Conservation (phyloP, 2,888 invertebrate genomes). For the Sialis lutaria region DNA sequence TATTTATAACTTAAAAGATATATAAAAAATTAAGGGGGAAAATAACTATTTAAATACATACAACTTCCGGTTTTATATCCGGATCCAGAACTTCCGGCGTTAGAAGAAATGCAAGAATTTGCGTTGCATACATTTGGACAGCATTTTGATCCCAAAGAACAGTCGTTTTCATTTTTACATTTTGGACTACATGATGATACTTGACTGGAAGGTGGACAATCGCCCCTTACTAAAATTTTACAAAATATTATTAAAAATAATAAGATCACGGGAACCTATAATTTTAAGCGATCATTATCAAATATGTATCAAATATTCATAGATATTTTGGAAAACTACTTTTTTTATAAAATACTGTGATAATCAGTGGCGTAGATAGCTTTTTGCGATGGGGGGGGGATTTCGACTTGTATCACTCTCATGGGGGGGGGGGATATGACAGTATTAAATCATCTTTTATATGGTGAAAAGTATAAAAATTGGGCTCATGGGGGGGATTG, state of each 20-base stretch:
- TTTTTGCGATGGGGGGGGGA: too few relatives aligned
- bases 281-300: background rate
- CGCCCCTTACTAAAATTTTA: slow-evolving; percentile 12
- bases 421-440: too few relatives aligned
- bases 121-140: slow-evolving; percentile 52
- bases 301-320: background rate
- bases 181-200: slow-evolving; percentile 49
- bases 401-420: too few relatives aligned
- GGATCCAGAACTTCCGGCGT: slow-evolving; percentile 17
- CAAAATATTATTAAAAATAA: background rate
- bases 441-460: too few relatives aligned
- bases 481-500: too few relatives aligned
- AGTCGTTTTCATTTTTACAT: slow-evolving; percentile 47
- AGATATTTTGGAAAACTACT: background rate
- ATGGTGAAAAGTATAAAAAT: too few relatives aligned
- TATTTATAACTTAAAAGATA: slow-evolving; percentile 4
- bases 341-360: background rate
- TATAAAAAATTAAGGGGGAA: too few relatives aligned
- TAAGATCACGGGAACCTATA: too few relatives aligned
- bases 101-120: slow-evolving; percentile 42
- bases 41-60: slow-evolving; percentile 7
- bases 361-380: too few relatives aligned
- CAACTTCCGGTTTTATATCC: slow-evolving; percentile 25
- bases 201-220: slow-evolving; percentile 46
- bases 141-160: slow-evolving; percentile 47